phyloP scores from a whole-genome alignment of 1,140 invertebrate species.

The Saxidomus purpurata region DNA sequence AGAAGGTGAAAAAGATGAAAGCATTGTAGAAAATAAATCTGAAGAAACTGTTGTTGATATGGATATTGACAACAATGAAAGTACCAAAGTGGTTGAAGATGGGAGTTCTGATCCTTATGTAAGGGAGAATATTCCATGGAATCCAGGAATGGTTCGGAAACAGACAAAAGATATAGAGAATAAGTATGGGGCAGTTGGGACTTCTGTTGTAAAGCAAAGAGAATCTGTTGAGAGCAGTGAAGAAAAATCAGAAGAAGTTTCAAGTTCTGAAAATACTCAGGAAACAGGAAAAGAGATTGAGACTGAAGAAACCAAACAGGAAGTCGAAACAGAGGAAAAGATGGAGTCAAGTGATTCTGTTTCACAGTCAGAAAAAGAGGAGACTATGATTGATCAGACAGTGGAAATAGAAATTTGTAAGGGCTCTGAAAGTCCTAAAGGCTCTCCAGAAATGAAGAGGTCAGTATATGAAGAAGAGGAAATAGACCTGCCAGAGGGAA shows the following conservation, averaged over 20 bases:
- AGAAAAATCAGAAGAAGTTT: neutral
- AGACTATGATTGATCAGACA: neutral
- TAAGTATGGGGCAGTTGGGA: conserved; percentile 61
- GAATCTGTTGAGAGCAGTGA: neutral
- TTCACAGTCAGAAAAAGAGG: neutral
- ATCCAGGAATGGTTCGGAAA: conserved; percentile 88
- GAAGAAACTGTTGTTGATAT: neutral
- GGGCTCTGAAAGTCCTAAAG: neutral
- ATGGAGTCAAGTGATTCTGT: conserved; percentile 36
- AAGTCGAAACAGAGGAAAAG: conserved; percentile 33
- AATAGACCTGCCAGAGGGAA: conserved; percentile 79
- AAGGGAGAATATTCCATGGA: conserved; percentile 90
- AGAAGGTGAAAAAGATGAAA: neutral
- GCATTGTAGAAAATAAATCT: neutral
- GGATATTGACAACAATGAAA: neutral
- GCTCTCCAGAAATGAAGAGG: conserved; percentile 54
- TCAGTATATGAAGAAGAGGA: conserved; percentile 84
- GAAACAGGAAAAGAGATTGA: conserved; percentile 19
- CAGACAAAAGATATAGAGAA: conserved; percentile 89
- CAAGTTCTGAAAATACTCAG: conserved; percentile 12
- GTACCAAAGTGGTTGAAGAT: conserved; percentile 50
- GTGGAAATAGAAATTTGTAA: neutral
- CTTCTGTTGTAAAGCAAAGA: neutral
- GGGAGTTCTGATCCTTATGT: conserved; percentile 86
- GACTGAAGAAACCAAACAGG: conserved; percentile 18